Conservation (phyloP, 2,888 invertebrate species). For the Sericinus montela region DNA sequence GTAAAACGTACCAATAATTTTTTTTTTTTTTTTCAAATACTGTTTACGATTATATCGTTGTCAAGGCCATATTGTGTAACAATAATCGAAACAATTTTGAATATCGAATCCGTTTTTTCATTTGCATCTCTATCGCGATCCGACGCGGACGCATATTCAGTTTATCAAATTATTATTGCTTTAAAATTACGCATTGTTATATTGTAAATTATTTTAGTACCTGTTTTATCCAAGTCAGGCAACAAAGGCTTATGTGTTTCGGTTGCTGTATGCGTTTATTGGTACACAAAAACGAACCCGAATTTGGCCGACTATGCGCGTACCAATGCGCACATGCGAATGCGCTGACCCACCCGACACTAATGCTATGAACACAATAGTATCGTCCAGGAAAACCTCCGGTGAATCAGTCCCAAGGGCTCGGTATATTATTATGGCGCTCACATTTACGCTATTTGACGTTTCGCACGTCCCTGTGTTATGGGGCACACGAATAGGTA, state of each 20-base stretch:
- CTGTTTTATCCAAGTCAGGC: not conserved
- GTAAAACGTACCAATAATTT: no score
- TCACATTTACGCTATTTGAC: conserved; percentile 12
- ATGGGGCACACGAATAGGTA: conserved; percentile 20
- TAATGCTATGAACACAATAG: conserved; percentile 49
- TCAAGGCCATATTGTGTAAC: no score
- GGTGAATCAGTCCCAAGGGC: conserved; percentile 39
- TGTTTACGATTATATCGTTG: no score
- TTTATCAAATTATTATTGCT: not conserved
- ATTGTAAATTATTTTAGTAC: no score
- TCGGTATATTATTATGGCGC: conserved; percentile 51
- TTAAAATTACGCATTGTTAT: no score
- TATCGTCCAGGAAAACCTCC: conserved; percentile 53
- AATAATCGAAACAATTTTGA: conserved; percentile 8
- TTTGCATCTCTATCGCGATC: not conserved
- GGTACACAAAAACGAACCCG: conserved; percentile 17
- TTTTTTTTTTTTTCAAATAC: no score
- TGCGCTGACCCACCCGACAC: conserved; percentile 53
- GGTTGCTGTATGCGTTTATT: not conserved
- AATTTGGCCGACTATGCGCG: conserved; percentile 17
- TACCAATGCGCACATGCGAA: conserved; percentile 34
- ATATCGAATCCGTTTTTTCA: conserved; percentile 4
- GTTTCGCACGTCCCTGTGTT: conserved; percentile 16
- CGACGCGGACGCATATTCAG: conserved; percentile 2
- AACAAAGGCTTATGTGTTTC: not conserved